Evolutionary conservation across 1,140 invertebrate species (phyloP).

Genomic region (Cryptotermes secundus): DNA sequence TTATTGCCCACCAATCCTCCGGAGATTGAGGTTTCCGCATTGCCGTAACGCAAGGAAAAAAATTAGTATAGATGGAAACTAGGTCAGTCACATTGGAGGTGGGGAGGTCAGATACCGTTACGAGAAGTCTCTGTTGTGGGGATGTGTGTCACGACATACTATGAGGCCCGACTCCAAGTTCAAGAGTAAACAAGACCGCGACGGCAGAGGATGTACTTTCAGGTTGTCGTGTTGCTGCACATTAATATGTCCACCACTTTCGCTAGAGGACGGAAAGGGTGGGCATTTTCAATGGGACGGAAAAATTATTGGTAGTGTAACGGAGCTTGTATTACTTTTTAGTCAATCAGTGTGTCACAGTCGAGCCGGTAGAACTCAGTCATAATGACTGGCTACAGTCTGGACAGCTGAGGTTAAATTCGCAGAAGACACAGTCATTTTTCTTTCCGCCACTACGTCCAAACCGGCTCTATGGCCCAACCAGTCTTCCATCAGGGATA

Average conservation of each 20-base stretch:
- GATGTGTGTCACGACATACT: slow-evolving; percentile 8
- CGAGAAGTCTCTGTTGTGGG: neutral
- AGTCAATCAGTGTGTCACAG: too few relatives aligned
- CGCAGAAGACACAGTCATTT: too few relatives aligned
- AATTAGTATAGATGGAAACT: slow-evolving; percentile 2
- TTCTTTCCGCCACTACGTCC: too few relatives aligned
- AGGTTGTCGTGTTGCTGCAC: neutral
- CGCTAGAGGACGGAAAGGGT: neutral
- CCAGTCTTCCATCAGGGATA: too few relatives aligned
- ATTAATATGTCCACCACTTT: slow-evolving; percentile 13
- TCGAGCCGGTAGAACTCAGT: too few relatives aligned
- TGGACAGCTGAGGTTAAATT: too few relatives aligned
- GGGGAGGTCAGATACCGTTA: slow-evolving; percentile 13
- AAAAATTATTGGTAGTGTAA: neutral
- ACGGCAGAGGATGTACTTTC: neutral
- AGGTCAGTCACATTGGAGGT: neutral
- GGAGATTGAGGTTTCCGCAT: slow-evolving; percentile 11
- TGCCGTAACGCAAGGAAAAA: neutral
- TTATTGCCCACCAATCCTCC: neutral
- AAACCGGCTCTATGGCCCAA: too few relatives aligned
- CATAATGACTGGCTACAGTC: too few relatives aligned
- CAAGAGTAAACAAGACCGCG: slow-evolving; percentile 2
- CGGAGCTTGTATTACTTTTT: too few relatives aligned
- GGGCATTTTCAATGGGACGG: neutral
- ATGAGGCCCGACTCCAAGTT: neutral